These are phyloP conservation scores for Halocynthia roretzi DNA, from an alignment of 23 tunicate species.

Conservation along the genomic window DNA sequence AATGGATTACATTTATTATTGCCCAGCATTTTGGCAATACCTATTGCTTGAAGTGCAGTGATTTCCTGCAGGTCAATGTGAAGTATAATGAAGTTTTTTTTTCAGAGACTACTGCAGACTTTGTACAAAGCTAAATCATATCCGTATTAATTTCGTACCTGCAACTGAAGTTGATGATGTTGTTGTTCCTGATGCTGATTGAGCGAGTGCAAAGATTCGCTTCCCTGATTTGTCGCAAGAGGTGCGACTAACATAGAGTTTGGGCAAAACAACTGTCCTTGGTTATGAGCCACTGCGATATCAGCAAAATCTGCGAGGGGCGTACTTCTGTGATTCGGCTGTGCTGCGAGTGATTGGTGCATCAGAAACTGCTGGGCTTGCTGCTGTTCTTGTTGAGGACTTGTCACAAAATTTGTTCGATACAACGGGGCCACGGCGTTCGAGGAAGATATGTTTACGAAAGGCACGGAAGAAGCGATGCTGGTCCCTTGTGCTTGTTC, in stretches of 20 bases:
- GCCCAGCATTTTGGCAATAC: too few species aligned
- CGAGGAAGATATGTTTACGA: neutral
- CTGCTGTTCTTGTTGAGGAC: constrained; percentile 12
- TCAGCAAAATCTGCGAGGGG: constrained; percentile 31
- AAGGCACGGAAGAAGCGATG: constrained; percentile 3
- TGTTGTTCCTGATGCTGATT: constrained; percentile 15
- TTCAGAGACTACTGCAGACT: too few species aligned
- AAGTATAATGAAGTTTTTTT: too few species aligned
- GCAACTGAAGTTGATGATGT: neutral
- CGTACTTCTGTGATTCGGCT: constrained; percentile 16
- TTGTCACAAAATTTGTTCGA: neutral
- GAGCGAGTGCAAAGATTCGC: neutral
- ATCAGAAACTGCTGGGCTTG: constrained; percentile 9
- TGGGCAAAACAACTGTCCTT: constrained; percentile 22
- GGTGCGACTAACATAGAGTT: neutral
- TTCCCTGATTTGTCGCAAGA: too few species aligned
- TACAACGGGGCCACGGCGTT: neutral
- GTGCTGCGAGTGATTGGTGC: constrained; percentile 1
- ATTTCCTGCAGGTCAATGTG: too few species aligned
- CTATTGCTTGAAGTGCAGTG: too few species aligned
- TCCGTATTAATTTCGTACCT: neutral
- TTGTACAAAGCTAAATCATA: too few species aligned
- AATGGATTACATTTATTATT: too few species aligned
- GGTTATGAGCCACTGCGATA: constrained; percentile 20
- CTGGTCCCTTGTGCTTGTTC: neutral